Evolutionary conservation across 2,888 invertebrate species (phyloP).

Genomic region (Ormia ochracea): DNA sequence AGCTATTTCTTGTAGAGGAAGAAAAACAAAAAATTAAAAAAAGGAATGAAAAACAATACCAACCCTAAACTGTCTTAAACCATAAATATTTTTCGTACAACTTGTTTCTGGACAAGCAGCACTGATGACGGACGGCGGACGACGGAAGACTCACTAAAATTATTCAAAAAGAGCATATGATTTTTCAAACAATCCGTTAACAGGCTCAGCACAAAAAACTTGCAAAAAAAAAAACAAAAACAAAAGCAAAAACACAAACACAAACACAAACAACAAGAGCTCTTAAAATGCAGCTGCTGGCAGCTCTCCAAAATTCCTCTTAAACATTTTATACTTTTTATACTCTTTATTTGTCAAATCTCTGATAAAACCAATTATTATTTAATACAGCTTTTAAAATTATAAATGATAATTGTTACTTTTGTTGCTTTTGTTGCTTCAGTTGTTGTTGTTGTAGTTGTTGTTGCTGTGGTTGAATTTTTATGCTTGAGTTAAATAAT

Average conservation of each 20-base stretch:
- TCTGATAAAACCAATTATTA: constrained; percentile 14
- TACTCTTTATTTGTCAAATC: neutral
- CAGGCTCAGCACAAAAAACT: no score
- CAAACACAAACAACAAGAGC: neutral
- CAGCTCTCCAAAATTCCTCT: constrained; percentile 22
- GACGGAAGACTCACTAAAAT: neutral
- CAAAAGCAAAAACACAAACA: neutral
- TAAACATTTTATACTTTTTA: neutral
- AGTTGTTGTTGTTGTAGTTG: neutral
- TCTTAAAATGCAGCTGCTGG: constrained; percentile 15
- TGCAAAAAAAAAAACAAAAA: neutral
- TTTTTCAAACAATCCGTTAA: neutral
- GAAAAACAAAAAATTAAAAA: neutral
- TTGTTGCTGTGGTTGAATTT: no score
- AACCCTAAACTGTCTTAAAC: constrained; percentile 57
- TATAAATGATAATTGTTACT: neutral
- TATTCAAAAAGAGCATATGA: constrained; percentile 2
- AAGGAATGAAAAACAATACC: constrained; percentile 38
- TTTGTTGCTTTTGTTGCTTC: neutral
- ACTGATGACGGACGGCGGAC: neutral
- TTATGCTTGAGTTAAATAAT: neutral
- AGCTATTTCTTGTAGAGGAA: constrained; percentile 44
- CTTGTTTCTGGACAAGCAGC: constrained; percentile 53
- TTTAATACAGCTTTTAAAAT: constrained; percentile 10
- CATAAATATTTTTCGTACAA: constrained; percentile 41